A percentile compares a stretch with the other conserved stretches of the same genome.
phyloP scores from a whole-genome alignment of 2,797 vertebrate genomes.

The Characodon lateralis region DNA sequence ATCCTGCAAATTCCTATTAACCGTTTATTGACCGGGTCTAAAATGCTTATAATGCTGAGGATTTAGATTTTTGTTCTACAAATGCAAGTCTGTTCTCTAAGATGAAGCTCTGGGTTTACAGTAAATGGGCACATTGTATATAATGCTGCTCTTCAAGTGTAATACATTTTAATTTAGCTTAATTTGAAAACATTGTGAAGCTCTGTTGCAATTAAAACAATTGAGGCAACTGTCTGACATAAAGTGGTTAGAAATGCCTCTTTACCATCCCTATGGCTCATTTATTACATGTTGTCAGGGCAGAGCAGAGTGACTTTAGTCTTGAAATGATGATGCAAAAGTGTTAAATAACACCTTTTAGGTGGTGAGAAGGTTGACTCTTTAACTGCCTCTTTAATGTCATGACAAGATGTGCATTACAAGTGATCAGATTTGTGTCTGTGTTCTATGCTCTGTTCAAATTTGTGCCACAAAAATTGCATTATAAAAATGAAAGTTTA shows the following conservation, averaged over 20 bases:
- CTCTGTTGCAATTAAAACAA: not conserved
- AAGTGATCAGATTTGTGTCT: not conserved
- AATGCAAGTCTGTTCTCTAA: not conserved
- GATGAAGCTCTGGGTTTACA: not conserved
- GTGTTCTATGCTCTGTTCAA: not conserved
- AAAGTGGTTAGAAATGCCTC: too few relatives aligned
- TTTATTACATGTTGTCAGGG: not conserved
- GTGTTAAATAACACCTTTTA: constrained; percentile 15
- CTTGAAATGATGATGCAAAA: constrained; percentile 22
- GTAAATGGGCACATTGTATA: not conserved
- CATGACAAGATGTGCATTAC: too few relatives aligned
- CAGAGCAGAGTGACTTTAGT: not conserved
- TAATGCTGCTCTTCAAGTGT: not conserved
- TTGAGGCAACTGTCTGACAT: not conserved
- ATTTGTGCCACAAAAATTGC: not conserved
- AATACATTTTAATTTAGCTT: not conserved
- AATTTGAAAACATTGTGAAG: not conserved
- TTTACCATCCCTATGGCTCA: not conserved
- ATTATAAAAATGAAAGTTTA: not conserved
- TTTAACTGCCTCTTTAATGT: not conserved
- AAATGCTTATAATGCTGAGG: not conserved
- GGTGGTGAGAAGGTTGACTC: constrained; percentile 5
- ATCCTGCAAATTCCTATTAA: not conserved
- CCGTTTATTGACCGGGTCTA: not conserved
- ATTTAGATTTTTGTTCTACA: not conserved